A percentile compares a stretch with the other conserved stretches of the same genome.
phyloP scores from a whole-genome alignment of 2,888 invertebrate genomes.

The Agrochola litura region DNA sequence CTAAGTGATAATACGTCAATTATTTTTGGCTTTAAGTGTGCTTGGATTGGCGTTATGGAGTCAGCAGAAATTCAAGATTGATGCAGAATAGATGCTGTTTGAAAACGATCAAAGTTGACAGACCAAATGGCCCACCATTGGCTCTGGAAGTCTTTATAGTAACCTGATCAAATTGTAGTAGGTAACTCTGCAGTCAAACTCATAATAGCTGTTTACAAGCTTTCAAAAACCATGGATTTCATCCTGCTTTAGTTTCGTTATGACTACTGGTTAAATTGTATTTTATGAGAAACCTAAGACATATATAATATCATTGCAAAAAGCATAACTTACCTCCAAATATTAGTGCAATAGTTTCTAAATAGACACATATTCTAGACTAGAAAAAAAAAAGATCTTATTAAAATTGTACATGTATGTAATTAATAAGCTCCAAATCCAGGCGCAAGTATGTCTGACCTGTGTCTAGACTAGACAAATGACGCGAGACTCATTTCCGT shows the following conservation, averaged over 20 bases:
- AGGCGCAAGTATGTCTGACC: constrained; percentile 4
- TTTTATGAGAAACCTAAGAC: too few species aligned
- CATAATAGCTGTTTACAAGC: too few species aligned
- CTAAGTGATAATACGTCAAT: constrained; percentile 63
- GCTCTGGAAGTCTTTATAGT: background rate
- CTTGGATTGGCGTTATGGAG: constrained; percentile 3
- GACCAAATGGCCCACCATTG: too few species aligned
- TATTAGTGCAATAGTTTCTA: too few species aligned
- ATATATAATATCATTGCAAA: too few species aligned
- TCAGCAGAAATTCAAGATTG: constrained; percentile 12
- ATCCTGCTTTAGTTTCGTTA: background rate
- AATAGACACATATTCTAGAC: too few species aligned
- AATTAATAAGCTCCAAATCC: constrained; percentile 28
- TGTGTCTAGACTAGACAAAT: constrained; percentile 10
- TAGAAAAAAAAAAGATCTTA: too few species aligned
- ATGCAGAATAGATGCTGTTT: background rate
- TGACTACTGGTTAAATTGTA: too few species aligned
- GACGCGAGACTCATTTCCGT: constrained; percentile 40
- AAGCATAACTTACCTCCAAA: too few species aligned
- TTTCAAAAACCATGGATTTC: background rate
- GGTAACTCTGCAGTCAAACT: too few species aligned
- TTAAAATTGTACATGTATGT: too few species aligned
- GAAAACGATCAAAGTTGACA: background rate
- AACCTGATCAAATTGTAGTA: background rate
- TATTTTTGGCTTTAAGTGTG: constrained; percentile 41